Evolutionary conservation across 1,140 invertebrate species (phyloP), one percentile per base, ranked within the genome.

Genomic region (Solenopsis fugax): DNA sequence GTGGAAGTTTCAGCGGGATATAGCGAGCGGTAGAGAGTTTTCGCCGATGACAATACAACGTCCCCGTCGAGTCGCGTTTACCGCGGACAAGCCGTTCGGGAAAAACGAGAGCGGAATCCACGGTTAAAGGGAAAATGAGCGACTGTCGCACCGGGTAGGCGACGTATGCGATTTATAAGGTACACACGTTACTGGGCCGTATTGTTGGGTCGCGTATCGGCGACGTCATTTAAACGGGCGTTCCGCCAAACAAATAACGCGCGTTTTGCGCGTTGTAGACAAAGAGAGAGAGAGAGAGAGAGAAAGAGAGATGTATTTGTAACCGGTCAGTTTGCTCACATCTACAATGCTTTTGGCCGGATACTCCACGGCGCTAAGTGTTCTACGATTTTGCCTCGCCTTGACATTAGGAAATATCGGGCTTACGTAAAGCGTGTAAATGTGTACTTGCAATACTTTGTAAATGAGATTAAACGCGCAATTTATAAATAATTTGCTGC

Each of bases 401-500:
- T 81, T 81, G 62, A 71, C 37, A 48, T 71, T 58, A 37, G 48
- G 4, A 60, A 84, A 73, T 37, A 37, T 84, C 67, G 12, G 9
- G 37, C 54, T 81, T 73, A 60, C 52, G 67, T 82, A 71, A 81
- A 75, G 5, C 18, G 13, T 5, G 48, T 3, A n/a, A 41, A 18
- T 16, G n/a, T 41, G 34, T 10, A 41, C 9, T 24, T 34, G 60
- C 62, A 69, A 54, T 12, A 41, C 72, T 24, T 75, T 62, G 24
- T 50, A 75, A 84, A 73, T 50, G 13, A 82, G 54, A n/a, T 84
- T 48, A 50, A 58, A 16, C 24, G 24, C 12, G 41, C 29, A 73
- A 73, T 84, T 84, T 84, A 84, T 84, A 84, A 84, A 84, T 73
- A 71, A 75, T 84, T 81, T 21, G 21, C 18, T 7, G 12, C 54